Percentiles rank a stretch among this genome's conserved stretches.
Evolutionary conservation across 2,113 vertebrate species (phyloP).

Genomic region (Alouatta palliata): DNA sequence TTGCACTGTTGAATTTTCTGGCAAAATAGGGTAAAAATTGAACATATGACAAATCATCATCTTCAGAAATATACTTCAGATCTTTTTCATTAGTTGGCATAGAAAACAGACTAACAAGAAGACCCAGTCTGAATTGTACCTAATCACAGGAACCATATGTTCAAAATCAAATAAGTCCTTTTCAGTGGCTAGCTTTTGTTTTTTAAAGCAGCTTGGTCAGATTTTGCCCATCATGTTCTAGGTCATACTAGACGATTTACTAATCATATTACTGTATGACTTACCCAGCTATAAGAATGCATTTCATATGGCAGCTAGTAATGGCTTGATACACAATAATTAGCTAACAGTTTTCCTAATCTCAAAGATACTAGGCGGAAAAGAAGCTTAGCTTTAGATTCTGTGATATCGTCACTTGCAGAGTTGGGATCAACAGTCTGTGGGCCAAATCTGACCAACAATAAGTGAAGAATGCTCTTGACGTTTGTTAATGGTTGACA

Average conservation of each 20-base stretch:
- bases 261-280: neutral
- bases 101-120: neutral
- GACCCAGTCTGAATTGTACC: neutral
- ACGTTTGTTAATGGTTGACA: neutral
- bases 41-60: neutral
- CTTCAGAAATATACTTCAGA: neutral
- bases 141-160: neutral
- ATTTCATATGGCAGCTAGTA: neutral
- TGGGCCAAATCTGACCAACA: neutral
- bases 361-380: neutral
- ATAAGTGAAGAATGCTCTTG: neutral
- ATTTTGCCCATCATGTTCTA: neutral
- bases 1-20: neutral
- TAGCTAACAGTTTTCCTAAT: neutral
- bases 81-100: neutral
- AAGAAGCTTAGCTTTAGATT: neutral
- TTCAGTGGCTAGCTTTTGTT: neutral
- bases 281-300: neutral
- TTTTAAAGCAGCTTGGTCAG: neutral
- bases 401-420: neutral
- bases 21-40: neutral
- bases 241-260: neutral
- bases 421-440: neutral
- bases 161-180: neutral
- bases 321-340: neutral